phyloP scores from a whole-genome alignment of 2,797 vertebrate species.

The Heliangelus exortis region DNA sequence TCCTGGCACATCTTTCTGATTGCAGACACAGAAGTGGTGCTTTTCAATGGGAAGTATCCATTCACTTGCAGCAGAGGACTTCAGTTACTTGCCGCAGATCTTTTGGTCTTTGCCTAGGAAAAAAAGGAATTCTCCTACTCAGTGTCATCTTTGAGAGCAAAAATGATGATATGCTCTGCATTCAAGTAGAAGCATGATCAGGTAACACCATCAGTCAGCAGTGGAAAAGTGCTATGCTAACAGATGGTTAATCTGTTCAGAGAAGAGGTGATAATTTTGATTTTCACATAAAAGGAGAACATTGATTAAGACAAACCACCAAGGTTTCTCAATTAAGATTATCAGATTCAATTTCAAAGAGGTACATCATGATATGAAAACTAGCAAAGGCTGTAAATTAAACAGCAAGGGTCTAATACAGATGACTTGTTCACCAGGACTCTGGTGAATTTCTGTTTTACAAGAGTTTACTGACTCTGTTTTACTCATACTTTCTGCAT shows the following conservation, averaged over 20 bases:
- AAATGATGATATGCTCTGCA: not conserved
- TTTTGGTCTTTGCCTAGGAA: not conserved
- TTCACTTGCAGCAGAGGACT: not conserved
- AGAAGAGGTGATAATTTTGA: not conserved
- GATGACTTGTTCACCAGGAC: not conserved
- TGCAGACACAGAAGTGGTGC: not conserved
- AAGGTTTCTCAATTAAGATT: constrained; percentile 24
- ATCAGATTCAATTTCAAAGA: constrained; percentile 14
- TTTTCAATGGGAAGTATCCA: not conserved
- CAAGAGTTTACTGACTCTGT: not conserved
- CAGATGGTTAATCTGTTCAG: constrained; percentile 34
- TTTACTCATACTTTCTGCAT: not conserved
- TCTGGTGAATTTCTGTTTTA: not conserved
- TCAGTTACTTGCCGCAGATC: not conserved
- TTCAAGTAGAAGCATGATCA: not conserved
- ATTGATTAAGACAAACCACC: not conserved
- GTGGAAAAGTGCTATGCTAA: not conserved
- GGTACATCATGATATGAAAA: not conserved
- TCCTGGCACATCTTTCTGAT: not conserved
- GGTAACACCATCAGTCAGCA: not conserved
- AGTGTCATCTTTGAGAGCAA: not conserved
- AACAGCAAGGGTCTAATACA: not conserved
- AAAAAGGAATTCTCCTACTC: not conserved
- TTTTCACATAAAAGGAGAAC: constrained; percentile 1
- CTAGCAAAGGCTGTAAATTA: not conserved